phyloP scores from a whole-genome alignment of 2,888 invertebrate species.

The Listrodromus nycthemerus region DNA sequence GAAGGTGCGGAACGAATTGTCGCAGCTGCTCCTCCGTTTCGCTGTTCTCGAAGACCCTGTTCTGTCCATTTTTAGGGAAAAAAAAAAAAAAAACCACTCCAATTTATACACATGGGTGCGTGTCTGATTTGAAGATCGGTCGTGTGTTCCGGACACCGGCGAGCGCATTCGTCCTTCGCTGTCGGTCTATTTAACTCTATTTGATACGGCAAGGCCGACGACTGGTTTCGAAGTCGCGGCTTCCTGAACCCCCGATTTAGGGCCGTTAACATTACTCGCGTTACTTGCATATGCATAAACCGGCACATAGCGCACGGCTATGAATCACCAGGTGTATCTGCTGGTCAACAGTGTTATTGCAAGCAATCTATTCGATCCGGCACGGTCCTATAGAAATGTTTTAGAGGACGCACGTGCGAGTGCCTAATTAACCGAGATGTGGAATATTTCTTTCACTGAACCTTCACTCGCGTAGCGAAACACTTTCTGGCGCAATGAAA shows the following conservation, averaged over 20 bases:
- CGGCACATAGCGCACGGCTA: not conserved
- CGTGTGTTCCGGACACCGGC: conserved; percentile 12
- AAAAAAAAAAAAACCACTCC: conserved; percentile 11
- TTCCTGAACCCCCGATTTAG: conserved; percentile 56
- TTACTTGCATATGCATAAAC: not conserved
- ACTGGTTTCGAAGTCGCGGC: conserved; percentile 18
- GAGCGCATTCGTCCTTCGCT: conserved; percentile 46
- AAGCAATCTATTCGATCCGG: not conserved
- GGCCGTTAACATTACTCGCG: conserved; percentile 2
- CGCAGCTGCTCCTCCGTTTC: not conserved
- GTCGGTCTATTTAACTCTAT: conserved; percentile 54
- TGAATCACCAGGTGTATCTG: not conserved
- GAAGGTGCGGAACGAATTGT: not conserved
- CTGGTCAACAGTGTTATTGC: not conserved
- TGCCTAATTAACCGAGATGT: not conserved
- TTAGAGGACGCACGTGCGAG: not conserved
- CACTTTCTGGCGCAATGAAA: conserved; percentile 14
- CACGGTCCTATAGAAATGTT: not conserved
- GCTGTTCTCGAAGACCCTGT: not conserved
- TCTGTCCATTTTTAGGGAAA: conserved; percentile 1
- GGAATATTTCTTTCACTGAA: not conserved
- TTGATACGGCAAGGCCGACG: conserved; percentile 48
- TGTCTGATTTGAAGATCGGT: conserved; percentile 23
- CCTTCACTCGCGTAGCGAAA: not conserved
- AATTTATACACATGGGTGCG: not conserved